Evolutionary conservation across 2,113 vertebrate genomes (phyloP), one percentile per base, ranked within the genome.

Genomic region (Erythrocercus mccallii): DNA sequence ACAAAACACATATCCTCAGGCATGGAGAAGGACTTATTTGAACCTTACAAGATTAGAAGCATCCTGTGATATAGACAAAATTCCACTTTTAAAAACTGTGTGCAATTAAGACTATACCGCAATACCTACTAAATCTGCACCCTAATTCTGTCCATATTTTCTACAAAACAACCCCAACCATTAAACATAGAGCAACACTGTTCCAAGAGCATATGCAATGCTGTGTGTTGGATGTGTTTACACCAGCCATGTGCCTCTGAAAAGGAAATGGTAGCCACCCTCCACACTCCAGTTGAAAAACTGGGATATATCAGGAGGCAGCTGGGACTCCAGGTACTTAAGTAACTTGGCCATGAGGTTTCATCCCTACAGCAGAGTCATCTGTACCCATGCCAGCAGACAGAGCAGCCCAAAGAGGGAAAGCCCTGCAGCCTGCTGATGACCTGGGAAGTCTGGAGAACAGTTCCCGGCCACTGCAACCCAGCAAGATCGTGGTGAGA

Each of bases 381-480:
- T 27, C 42, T 66, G 42, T 45, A 22, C 38, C 50, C 28, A 22
- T 53, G 31, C 7, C 31, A 45, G 40, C 28, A 18, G n/a, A 42
- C 31, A 70, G 31, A 92, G 65, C 47, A 73, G 23, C 44, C 27
- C 3, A 1, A 50, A 44, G 24, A 42, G 57, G 45, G n/a, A 72
- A 86, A 84, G 33, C 48, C 23, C 33, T 51, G 13, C 31, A 74
- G 51, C 22, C 24, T 71, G 17, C 24, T 78, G 48, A 22, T 60
- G 48, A 53, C 42, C 9, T 0, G 27, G 37, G 35, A 58, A 82
- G 18, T 20, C 65, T 64, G 61, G 48, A 69, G 31, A 79, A 21
- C 15, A 44, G 51, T 2, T 2, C 24, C 35, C 0, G 0, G 10
- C 10, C 64, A 38, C 27, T 10, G 2, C 54, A 40, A 54, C 35